Evolutionary conservation across 1,140 invertebrate genomes (phyloP), one percentile per base, ranked within the genome.

Genomic region (Nomia melanderi): DNA sequence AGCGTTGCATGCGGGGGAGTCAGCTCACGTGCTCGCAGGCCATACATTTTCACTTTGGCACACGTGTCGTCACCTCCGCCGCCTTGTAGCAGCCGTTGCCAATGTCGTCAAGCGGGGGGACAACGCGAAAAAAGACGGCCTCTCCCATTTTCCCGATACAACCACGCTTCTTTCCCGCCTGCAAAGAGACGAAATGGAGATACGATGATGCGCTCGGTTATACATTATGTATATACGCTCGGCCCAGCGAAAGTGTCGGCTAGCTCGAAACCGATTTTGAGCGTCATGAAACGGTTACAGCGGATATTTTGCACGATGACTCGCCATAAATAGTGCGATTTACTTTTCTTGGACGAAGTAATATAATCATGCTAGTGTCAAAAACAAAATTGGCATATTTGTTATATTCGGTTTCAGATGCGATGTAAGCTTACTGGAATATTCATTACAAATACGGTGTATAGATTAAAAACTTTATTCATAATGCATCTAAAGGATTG

Each of bases 11-110:
- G 65, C 36, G 50, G 72, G 74, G 69, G 54, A 88, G 90, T 91
- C 89, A 81, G 71, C 88, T 91, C 91, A 92, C 91, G 91, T 89
- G 87, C 86, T 80, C 78, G 72, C 66, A 62, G 79, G 85, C 87
- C 83, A 92, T 92, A 92, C 88, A 91, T 93, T 93, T 93, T 93
- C 92, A 92, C 92, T 93, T 93, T 92, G 88, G 89, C 91, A 88
- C 92, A 93, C 90, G 89, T 92, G 92, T 90, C 87, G 89, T 91
- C 86, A 85, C 87, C 86, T 86, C 88, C 88, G 88, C 88, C 88
- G 86, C 84, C 70, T 89, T 66, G 50, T 64, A 54, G 82, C 89
- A 91, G 90, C 90, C 88, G 87, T 88, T 82, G 86, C 82, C 84
- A 41, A 76, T 67, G 79, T 77, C 87, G 71, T 78, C 41, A 53